phyloP scores from a whole-genome alignment of 1,140 invertebrate species.

The Hypothenemus hampei region DNA sequence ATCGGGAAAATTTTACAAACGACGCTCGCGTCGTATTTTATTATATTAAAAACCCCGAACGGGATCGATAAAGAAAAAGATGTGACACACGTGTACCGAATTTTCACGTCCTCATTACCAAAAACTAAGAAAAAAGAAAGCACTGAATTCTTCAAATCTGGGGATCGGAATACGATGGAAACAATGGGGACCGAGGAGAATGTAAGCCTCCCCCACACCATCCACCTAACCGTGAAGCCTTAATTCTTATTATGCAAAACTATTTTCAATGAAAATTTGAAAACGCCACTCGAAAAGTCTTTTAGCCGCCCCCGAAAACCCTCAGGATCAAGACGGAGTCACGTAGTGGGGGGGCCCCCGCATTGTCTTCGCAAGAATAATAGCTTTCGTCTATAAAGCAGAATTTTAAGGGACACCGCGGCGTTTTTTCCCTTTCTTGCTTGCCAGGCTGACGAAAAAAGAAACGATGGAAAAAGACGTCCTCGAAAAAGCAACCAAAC shows the following conservation, averaged over 20 bases:
- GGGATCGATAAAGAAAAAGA: constrained; percentile 24
- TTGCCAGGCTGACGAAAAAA: neutral
- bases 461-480: neutral
- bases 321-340: constrained; percentile 10
- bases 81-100: constrained; percentile 24
- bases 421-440: too few relatives aligned
- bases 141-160: too few relatives aligned
- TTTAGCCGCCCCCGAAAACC: constrained; percentile 3
- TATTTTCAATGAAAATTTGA: neutral
- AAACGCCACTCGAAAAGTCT: neutral
- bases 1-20: constrained; percentile 29
- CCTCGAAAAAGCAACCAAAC: neutral
- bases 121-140: too few relatives aligned
- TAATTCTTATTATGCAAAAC: neutral
- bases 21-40: constrained; percentile 28
- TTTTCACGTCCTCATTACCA: neutral
- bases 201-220: too few relatives aligned
- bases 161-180: too few relatives aligned
- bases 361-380: constrained; percentile 11
- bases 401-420: too few relatives aligned
- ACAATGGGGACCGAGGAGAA: too few relatives aligned
- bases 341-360: constrained; percentile 10
- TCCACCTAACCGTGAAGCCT: too few relatives aligned
- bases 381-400: neutral
- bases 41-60: constrained; percentile 19